Evolutionary conservation across 2,113 vertebrate genomes (phyloP).

Genomic region (Chaetodon auriga): DNA sequence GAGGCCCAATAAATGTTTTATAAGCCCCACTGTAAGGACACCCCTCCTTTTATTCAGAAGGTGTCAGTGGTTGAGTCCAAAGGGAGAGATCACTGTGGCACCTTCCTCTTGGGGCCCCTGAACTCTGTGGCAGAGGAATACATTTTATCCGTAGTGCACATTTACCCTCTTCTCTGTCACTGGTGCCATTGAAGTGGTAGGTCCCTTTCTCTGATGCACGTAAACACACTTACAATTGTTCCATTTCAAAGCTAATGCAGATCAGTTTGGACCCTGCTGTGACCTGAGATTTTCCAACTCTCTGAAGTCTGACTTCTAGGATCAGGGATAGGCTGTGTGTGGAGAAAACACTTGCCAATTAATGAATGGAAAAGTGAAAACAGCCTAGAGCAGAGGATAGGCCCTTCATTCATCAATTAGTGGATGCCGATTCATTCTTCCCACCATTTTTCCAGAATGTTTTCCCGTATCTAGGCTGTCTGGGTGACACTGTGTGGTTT

Average conservation of each 20-base stretch:
- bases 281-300: constrained; percentile 36
- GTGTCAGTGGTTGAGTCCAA: constrained; percentile 51
- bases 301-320: constrained; percentile 11
- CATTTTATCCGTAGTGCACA: constrained; percentile 10
- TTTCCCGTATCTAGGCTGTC: constrained; percentile 6
- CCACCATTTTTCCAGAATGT: constrained; percentile 3
- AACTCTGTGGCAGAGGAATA: constrained; percentile 21
- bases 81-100: constrained; percentile 8
- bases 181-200: background rate
- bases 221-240: constrained; percentile 33
- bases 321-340: background rate
- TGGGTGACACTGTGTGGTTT: constrained; percentile 16
- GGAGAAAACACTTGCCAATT: background rate
- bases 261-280: constrained; percentile 11
- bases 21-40: constrained; percentile 58
- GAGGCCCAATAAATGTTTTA: constrained; percentile 75
- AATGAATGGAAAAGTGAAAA: constrained; percentile 33
- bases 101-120: constrained; percentile 10
- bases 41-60: constrained; percentile 41
- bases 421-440: constrained; percentile 12
- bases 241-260: constrained; percentile 32
- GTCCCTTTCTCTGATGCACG: background rate
- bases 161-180: constrained; percentile 29
- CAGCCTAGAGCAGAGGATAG: constrained; percentile 3
- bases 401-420: constrained; percentile 17